These are phyloP conservation scores for Phylloscopus trochiloides DNA, from an alignment of 2,113 vertebrate genomes.

Conservation along the genomic window DNA sequence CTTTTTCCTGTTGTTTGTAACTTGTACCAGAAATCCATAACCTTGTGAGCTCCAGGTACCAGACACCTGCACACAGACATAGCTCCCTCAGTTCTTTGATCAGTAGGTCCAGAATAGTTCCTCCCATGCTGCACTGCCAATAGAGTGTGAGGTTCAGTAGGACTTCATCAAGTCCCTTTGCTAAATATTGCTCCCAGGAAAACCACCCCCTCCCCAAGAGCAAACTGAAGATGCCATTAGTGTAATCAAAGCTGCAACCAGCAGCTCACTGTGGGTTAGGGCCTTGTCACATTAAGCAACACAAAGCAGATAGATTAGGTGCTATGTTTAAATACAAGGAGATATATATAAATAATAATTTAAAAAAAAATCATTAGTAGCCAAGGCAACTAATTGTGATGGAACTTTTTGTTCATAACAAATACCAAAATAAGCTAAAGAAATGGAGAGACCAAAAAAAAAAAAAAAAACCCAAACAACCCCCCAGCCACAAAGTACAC, in stretches of 20 bases:
- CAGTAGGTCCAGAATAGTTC: neutral
- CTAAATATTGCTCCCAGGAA: neutral
- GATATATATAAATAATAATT: neutral
- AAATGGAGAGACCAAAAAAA: neutral
- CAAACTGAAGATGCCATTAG: neutral
- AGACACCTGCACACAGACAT: neutral
- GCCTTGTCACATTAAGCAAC: neutral
- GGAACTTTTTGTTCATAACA: constrained; percentile 15
- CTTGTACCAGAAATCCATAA: neutral
- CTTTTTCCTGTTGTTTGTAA: neutral
- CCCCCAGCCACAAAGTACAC: neutral
- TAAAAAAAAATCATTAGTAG: constrained; percentile 38
- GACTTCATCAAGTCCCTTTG: neutral
- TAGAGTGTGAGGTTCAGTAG: neutral
- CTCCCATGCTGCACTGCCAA: neutral
- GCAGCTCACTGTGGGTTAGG: neutral
- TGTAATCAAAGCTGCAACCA: neutral
- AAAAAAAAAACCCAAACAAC: neutral
- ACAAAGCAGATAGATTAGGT: constrained; percentile 11
- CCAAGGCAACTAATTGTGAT: constrained; percentile 44
- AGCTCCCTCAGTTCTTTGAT: neutral
- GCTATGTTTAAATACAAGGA: constrained; percentile 11
- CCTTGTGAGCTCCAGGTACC: neutral
- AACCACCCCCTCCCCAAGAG: neutral
- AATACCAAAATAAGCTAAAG: neutral